Base-by-base conservation (phyloP, 2,797 vertebrate species). In the Anguilla megastoma region DNA sequence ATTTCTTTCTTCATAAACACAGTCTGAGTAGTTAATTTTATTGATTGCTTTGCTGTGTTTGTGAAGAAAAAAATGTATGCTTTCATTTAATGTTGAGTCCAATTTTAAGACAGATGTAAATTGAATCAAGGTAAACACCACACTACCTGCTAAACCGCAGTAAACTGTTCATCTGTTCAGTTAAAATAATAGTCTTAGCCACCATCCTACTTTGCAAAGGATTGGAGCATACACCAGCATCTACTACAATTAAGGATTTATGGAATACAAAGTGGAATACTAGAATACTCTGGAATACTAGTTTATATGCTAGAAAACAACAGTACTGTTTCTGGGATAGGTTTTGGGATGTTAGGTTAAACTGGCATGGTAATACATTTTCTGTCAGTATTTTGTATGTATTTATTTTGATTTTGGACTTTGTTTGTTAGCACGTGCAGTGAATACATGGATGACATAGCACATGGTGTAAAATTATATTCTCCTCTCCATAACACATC, bases 21-120 rank as follows among this genome's bases (percentile, higher is more conserved):
- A 69, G 66, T 27, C 18, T 27, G 66, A 30, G 10, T 5, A 30
- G 71, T 76, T 76, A 2, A 36, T 3, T 76, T 36, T 30, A 14
- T 30, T 76, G 30, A 76, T 76, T 76, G 71, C 30, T 76, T n/a
- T 33, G 16, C 71, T 76, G 71, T 76, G 71, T 33, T 76, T 76
- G 30, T 36, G 71, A 76, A 76, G 71, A 36, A 76, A 76, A 24
- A 76, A 76, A 14, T 30, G 33, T 12, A 76, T 4, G 30, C 71
- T 74, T 74, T 3, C 33, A 66, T 66, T 24, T 66, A 4, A n/a
- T 66, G 27, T n/a, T 66, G 21, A 66, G 30, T 74, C 7, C 27
- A 74, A 0, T 0, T 76, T 69, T 9, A 69, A 27, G 66, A 69
- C 9, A 16, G 12, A 79, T 71, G 69, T 41, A 45, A 36, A 36